Percentiles rank a stretch among this genome's conserved stretches.
These are phyloP conservation scores for Phrynocephalus guinanensis DNA, from an alignment of 2,797 vertebrate species.

Conservation along the genomic window DNA sequence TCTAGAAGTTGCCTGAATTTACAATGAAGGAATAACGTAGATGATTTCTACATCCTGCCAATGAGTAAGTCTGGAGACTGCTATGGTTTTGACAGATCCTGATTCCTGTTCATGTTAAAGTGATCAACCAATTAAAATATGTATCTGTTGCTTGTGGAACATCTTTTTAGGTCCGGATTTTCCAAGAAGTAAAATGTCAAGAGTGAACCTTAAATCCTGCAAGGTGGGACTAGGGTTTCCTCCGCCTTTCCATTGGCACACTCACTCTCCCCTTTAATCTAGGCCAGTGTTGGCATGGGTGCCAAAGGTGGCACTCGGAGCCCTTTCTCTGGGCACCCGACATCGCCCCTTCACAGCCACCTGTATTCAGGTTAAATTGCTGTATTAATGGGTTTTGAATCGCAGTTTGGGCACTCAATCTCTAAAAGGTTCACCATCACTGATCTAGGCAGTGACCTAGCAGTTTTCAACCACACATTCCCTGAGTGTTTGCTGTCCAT, in stretches of 20 bases:
- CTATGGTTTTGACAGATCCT: neutral
- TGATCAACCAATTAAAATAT: too few species aligned
- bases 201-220: neutral
- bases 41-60: constrained; percentile 10
- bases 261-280: neutral
- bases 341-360: too few species aligned
- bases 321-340: too few species aligned
- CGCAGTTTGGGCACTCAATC: too few species aligned
- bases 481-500: neutral
- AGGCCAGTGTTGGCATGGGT: too few species aligned
- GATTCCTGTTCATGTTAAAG: neutral
- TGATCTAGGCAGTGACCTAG: too few species aligned
- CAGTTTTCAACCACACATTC: neutral
- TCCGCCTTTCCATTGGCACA: neutral
- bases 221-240: neutral
- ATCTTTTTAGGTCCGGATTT: too few species aligned
- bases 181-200: neutral
- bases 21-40: neutral
- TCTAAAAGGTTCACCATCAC: too few species aligned
- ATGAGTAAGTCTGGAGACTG: neutral
- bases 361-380: too few species aligned
- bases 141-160: neutral
- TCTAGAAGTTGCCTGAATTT: neutral
- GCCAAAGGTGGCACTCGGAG: too few species aligned
- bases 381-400: too few species aligned